Percentiles rank a stretch among this genome's conserved stretches.
phyloP scores from a whole-genome alignment of 2,113 vertebrate genomes.

The Actenoides hombroni region DNA sequence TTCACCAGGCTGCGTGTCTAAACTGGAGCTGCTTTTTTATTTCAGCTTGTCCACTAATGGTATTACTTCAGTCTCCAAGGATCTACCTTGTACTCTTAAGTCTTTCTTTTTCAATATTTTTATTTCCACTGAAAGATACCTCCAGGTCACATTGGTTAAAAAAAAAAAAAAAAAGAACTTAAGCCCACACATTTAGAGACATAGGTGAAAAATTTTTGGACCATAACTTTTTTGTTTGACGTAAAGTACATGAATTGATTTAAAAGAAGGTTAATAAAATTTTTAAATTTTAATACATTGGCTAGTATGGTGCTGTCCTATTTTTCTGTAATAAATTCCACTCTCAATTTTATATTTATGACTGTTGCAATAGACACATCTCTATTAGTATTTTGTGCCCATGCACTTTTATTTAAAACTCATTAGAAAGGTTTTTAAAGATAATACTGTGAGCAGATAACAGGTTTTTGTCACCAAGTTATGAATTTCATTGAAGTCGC shows the following conservation, averaged over 20 bases:
- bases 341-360: conserved; percentile 27
- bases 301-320: neutral
- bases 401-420: neutral
- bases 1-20: conserved; percentile 29
- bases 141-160: conserved; percentile 48
- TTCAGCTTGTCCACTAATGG: conserved; percentile 68
- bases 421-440: neutral
- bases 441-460: neutral
- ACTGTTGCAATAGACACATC: neutral
- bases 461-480: neutral
- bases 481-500: neutral
- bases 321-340: neutral
- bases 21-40: conserved; percentile 40
- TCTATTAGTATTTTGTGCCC: neutral
- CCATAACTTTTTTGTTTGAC: neutral
- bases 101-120: conserved; percentile 39
- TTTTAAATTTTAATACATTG: neutral
- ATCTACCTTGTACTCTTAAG: conserved; percentile 40
- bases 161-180: neutral
- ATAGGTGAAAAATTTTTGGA: neutral
- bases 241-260: neutral
- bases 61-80: conserved; percentile 68
- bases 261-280: neutral
- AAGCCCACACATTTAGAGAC: neutral
- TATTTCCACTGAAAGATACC: conserved; percentile 52